Base-by-base conservation (phyloP, 2,888 invertebrate genomes). In the Drosophila mettleri region DNA sequence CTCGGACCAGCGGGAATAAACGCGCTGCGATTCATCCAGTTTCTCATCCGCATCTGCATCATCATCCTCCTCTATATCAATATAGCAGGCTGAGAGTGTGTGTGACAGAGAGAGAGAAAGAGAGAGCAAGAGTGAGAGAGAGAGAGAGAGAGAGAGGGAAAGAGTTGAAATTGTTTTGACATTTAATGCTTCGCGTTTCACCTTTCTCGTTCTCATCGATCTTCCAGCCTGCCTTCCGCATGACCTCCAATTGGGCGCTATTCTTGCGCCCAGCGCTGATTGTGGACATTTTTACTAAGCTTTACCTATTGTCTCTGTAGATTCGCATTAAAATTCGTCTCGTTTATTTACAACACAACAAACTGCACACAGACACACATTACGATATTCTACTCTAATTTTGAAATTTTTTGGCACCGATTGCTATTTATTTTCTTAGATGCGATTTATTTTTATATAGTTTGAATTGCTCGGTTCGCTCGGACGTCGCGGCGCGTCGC, bases 1-100 rank as follows among this genome's bases (percentile, higher is more conserved):
- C 65, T 94, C 91, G 64, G 93, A 93, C 96, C 96, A 97, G 48
- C 92, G 83, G 24, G 95, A 94, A 51, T 89, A 90, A 29, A 92
- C 92, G 60, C 92, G 92, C 31, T 91, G 85, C 3, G 86, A 78
- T n/a, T 92, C 91, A 10, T 92, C 90, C 2, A 48, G 22, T 4
- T 54, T 49, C 1, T 70, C 36, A 79, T 79, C 59, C 0, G 92
- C 90, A 9, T 93, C 92, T 1, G 80, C 79, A 1, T 80, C 80
- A 4, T 81, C 89, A 36, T 89, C 86, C 53, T 92, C 91, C 61
- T 93, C 91, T 18, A 93, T 87, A 62, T 93, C 94, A 60, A 94
- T 93, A 68, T 93, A 93, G 63, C 93, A 92, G 20, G 93, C 93
- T 94, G 68, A 3, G 46, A n/a, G n/a, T n/a, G n/a, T n/a, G n/a